Percentiles rank a stretch among this genome's conserved stretches.
phyloP scores from a whole-genome alignment of 2,888 invertebrate genomes.

The Lithophane leautieri region DNA sequence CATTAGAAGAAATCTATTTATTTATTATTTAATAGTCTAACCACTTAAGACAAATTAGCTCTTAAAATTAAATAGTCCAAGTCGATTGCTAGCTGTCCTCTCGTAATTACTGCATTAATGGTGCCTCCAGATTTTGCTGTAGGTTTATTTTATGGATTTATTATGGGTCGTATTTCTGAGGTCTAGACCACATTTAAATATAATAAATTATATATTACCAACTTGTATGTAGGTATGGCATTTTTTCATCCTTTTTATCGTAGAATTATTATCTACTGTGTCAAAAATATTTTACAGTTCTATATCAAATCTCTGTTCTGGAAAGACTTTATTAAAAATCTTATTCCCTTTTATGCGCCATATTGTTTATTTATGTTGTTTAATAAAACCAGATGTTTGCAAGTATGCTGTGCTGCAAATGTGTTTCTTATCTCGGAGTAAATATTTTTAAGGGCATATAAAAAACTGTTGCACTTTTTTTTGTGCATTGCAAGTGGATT shows the following conservation, averaged over 20 bases:
- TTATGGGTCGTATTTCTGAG: slow-evolving; percentile 46
- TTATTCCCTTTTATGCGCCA: slow-evolving; percentile 50
- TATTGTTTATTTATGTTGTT: slow-evolving; percentile 62
- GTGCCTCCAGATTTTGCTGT: slow-evolving; percentile 35
- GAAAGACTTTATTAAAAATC: slow-evolving; percentile 57
- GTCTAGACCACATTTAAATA: slow-evolving; percentile 38
- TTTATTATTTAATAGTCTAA: slow-evolving; percentile 53
- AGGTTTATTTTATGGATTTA: slow-evolving; percentile 45
- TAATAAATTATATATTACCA: slow-evolving; percentile 8
- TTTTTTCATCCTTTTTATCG: slow-evolving; percentile 10
- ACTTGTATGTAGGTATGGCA: slow-evolving; percentile 2
- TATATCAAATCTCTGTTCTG: slow-evolving; percentile 26
- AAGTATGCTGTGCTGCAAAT: slow-evolving; percentile 52
- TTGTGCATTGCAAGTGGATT: slow-evolving; percentile 36
- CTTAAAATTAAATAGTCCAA: slow-evolving; percentile 40
- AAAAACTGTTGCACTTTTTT: slow-evolving; percentile 54
- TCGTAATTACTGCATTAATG: slow-evolving; percentile 50
- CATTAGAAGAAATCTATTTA: slow-evolving; percentile 50
- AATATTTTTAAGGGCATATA: slow-evolving; percentile 60
- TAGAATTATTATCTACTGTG: slow-evolving; percentile 5
- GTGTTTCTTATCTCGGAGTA: slow-evolving; percentile 60
- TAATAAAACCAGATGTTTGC: slow-evolving; percentile 61
- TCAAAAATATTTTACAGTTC: slow-evolving; percentile 42
- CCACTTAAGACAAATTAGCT: slow-evolving; percentile 55
- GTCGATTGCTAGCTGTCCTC: slow-evolving; percentile 43